A percentile compares a stretch with the other conserved stretches of the same genome.
These are phyloP conservation scores for Australoheros scitulus DNA, from an alignment of 2,113 vertebrate species.

Conservation along the genomic window DNA sequence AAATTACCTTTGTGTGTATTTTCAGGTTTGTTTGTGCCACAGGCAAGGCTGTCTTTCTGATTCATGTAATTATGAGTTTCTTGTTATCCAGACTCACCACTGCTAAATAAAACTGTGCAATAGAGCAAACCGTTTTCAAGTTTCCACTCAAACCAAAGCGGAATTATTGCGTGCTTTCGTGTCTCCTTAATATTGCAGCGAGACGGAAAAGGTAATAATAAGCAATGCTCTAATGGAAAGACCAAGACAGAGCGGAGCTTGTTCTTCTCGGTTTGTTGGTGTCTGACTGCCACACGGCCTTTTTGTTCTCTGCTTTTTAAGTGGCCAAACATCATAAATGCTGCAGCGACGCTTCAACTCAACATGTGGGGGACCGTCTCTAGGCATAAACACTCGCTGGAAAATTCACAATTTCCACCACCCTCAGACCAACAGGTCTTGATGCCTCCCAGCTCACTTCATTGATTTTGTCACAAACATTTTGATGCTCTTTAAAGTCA, in stretches of 20 bases:
- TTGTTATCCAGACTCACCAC: not conserved
- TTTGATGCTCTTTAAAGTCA: slow-evolving; percentile 37
- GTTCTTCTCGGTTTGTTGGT: slow-evolving; percentile 29
- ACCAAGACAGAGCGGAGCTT: slow-evolving; percentile 50
- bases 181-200: slow-evolving; percentile 21
- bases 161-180: slow-evolving; percentile 17
- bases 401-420: slow-evolving; percentile 42
- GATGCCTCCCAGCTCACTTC: slow-evolving; percentile 26
- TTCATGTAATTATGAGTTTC: slow-evolving; percentile 4
- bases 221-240: slow-evolving; percentile 53
- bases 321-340: slow-evolving; percentile 45
- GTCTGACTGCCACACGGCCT: slow-evolving; percentile 7
- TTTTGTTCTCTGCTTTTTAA: slow-evolving; percentile 38
- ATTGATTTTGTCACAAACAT: slow-evolving; percentile 20
- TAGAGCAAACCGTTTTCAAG: slow-evolving; percentile 1
- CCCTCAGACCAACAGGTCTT: slow-evolving; percentile 1
- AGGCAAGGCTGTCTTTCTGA: not conserved
- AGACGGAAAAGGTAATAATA: slow-evolving; percentile 43
- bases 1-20: not conserved
- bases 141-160: slow-evolving; percentile 14
- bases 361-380: slow-evolving; percentile 26
- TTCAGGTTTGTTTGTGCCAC: not conserved
- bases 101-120: not conserved
- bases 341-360: slow-evolving; percentile 30
- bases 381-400: slow-evolving; percentile 30